phyloP scores from a whole-genome alignment of 2,113 vertebrate genomes.

The Stercorarius parasiticus region DNA sequence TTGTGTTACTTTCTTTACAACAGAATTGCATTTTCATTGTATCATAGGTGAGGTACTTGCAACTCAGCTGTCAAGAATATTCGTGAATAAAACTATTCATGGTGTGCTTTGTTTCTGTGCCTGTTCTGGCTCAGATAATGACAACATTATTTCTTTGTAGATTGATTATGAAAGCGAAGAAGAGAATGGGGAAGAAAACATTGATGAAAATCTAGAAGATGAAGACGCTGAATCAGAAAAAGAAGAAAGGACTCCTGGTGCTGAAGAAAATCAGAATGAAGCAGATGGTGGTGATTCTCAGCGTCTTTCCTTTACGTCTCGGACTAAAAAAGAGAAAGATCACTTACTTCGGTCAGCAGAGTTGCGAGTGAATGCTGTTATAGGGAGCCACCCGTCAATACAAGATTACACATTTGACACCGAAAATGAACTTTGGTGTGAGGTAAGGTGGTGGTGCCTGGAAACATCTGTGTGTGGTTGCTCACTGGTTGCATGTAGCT shows the following conservation, averaged over 20 bases:
- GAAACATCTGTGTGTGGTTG: background rate
- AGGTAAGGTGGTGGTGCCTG: constrained; percentile 74
- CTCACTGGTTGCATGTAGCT: background rate
- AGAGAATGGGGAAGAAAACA: constrained; percentile 57
- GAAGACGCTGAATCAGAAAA: constrained; percentile 13
- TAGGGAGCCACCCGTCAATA: constrained; percentile 71
- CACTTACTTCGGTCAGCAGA: background rate
- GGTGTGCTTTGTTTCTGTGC: background rate
- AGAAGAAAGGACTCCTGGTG: background rate
- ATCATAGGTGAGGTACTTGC: background rate
- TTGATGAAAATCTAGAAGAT: constrained; percentile 36
- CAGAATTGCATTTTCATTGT: background rate
- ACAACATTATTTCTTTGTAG: constrained; percentile 51
- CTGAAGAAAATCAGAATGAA: background rate
- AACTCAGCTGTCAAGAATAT: background rate
- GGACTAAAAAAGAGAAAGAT: background rate
- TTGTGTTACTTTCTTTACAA: background rate
- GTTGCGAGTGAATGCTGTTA: constrained; percentile 77
- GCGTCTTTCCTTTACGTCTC: background rate
- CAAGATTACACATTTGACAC: constrained; percentile 86
- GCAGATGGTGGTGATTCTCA: background rate
- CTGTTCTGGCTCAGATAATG: background rate
- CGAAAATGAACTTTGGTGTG: constrained; percentile 85
- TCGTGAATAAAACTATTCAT: background rate
- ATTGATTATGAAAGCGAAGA: constrained; percentile 96